phyloP scores from a whole-genome alignment of 2,113 vertebrate genomes.

The Lichenostomus cassidix region DNA sequence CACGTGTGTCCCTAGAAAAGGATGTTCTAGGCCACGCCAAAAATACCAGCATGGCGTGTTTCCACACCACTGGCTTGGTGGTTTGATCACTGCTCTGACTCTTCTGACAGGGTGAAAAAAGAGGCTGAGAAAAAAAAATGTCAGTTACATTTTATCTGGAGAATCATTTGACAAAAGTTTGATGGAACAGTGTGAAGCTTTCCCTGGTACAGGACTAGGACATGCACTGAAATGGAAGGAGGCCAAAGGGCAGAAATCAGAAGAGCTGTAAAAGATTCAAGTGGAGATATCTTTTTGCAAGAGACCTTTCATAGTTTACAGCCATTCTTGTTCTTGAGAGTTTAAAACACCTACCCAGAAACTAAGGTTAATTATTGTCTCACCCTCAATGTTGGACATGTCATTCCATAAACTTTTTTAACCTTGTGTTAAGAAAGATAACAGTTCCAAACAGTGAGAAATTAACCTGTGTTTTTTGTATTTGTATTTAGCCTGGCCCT shows the following conservation, averaged over 20 bases:
- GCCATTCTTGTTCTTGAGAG: neutral
- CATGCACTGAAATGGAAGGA: slow-evolving; percentile 22
- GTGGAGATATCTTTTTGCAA: slow-evolving; percentile 6
- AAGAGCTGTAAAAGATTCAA: slow-evolving; percentile 23
- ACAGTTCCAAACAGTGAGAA: slow-evolving; percentile 18
- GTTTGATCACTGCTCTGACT: slow-evolving; percentile 11
- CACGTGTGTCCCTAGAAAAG: neutral
- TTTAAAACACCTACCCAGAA: slow-evolving; percentile 1
- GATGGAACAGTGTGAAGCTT: slow-evolving; percentile 20
- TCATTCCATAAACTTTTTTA: neutral
- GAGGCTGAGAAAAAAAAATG: neutral
- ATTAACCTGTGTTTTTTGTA: neutral
- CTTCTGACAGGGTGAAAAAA: slow-evolving; percentile 44
- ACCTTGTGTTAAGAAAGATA: neutral
- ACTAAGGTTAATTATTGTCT: neutral
- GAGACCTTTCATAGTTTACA: neutral
- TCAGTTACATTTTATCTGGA: slow-evolving; percentile 41
- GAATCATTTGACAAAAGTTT: slow-evolving; percentile 44
- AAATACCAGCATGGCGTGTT: slow-evolving; percentile 7
- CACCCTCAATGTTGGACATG: neutral
- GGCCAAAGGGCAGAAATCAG: slow-evolving; percentile 38
- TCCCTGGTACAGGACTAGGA: neutral
- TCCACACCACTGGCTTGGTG: slow-evolving; percentile 6
- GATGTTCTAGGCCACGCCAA: slow-evolving; percentile 9
- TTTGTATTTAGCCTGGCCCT: neutral